phyloP scores from a whole-genome alignment of 2,888 invertebrate species.

The Dascillus cervinus region DNA sequence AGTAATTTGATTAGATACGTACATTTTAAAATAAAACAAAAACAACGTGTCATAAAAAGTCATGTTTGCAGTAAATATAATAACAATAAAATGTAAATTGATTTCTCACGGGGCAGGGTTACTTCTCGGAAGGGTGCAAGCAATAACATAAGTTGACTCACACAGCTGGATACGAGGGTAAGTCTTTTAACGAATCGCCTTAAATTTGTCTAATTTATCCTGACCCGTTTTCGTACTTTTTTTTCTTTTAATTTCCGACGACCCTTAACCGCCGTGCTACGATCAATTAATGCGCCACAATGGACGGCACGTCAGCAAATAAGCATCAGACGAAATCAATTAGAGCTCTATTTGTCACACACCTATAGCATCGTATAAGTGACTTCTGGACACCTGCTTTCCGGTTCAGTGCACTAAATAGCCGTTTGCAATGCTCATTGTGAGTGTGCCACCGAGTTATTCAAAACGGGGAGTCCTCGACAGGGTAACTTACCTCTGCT shows the following conservation, averaged over 20 bases:
- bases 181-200: no score
- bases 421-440: conserved; percentile 39
- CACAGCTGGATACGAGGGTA: conserved; percentile 34
- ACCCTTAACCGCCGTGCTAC: no score
- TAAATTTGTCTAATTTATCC: no score
- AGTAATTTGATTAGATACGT: conserved; percentile 32
- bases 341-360: conserved; percentile 36
- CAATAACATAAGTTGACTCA: conserved; percentile 23
- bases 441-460: conserved; percentile 36
- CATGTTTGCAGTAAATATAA: conserved; percentile 40
- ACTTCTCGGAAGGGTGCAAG: conserved; percentile 30
- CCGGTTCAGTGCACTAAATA: conserved; percentile 41
- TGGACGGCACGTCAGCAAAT: no score
- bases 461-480: conserved; percentile 25
- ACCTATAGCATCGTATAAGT: conserved; percentile 34
- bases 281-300: no score
- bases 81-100: conserved; percentile 42
- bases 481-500: conserved; percentile 25
- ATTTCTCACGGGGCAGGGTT: conserved; percentile 40
- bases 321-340: conserved; percentile 26
- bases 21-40: conserved; percentile 28
- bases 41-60: conserved; percentile 27
- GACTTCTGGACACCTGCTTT: conserved; percentile 42
- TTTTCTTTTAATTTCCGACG: no score
- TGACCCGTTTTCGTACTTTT: no score